Conservation (phyloP, 30 jellyfish, hydroid and myxozoan species). For the Chironex yamaguchii region DNA sequence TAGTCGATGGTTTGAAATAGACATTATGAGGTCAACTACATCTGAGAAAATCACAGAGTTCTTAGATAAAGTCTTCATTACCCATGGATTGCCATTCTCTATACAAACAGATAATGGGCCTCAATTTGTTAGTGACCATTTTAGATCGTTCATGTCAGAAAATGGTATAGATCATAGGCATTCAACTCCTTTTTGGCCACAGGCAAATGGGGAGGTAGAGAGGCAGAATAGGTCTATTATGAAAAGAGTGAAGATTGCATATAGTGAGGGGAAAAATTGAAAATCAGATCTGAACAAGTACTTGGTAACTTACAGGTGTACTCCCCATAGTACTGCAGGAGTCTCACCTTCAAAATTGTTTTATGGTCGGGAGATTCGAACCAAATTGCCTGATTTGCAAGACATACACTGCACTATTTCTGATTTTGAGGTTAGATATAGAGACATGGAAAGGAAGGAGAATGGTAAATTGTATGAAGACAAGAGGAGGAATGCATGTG, state of each 20-base stretch:
- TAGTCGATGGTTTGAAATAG: slow-evolving; percentile 42
- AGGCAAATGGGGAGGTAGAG: slow-evolving; percentile 69
- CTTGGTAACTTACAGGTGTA: slow-evolving; percentile 62
- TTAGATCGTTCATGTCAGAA: slow-evolving; percentile 34
- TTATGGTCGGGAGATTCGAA: too few relatives aligned
- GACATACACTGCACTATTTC: too few relatives aligned
- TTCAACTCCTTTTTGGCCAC: slow-evolving; percentile 69
- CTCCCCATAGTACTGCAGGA: slow-evolving; percentile 73
- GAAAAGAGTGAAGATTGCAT: slow-evolving; percentile 41
- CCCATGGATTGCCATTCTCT: slow-evolving; percentile 68
- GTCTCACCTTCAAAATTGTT: too few relatives aligned
- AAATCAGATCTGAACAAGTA: slow-evolving; percentile 42
- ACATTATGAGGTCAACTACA: slow-evolving; percentile 47
- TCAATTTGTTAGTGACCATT: slow-evolving; percentile 52
- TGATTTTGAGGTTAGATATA: too few relatives aligned
- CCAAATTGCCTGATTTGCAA: too few relatives aligned
- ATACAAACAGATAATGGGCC: slow-evolving; percentile 73
- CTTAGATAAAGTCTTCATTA: slow-evolving; percentile 19
- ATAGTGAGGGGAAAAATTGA: slow-evolving; percentile 63
- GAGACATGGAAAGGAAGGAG: too few relatives aligned
- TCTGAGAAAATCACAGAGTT: slow-evolving; percentile 47
- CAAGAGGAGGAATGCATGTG: too few relatives aligned
- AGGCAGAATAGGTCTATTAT: slow-evolving; percentile 32
- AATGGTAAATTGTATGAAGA: too few relatives aligned
- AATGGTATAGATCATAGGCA: slow-evolving; percentile 42